Base-by-base conservation (phyloP, 2,888 invertebrate genomes). In the Didymodactylos carnosus region DNA sequence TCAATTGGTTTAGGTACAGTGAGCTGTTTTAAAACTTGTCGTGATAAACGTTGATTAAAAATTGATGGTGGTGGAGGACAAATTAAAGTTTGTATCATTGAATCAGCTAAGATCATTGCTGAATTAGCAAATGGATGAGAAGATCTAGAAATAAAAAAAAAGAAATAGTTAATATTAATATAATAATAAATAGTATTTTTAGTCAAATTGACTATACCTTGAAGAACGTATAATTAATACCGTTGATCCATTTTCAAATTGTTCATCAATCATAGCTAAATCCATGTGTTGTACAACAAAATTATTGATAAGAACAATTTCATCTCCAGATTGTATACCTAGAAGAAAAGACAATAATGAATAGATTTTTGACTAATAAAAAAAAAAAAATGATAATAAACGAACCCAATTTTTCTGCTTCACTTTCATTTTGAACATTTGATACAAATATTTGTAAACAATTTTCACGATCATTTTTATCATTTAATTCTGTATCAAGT, bases 291-390 rank as follows among this genome's bases (percentile, higher is more conserved):
- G 92, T 79, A 95, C 94, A 84, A 94, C 92, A 80, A 94, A 93
- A 78, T 94, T 92, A 87, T 95, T 95, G 86, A 95, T 94, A 84
- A 95, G 93, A 90, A 95, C 92, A 84, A 95, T 94, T 87, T 95
- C 95, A 86, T 95, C 95, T 80, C 94, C 91, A 86, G 93, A 91
- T 85, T 93, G 92, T 83, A 95, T 90, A 82, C 94, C 94, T 94
- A 80, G 13, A 78, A 77, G 75, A 72, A 71, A 46, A 19, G n/a
- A n/a, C n/a, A n/a, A n/a, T n/a, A n/a, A n/a, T n/a, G n/a, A n/a
- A n/a, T n/a, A n/a, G n/a, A n/a, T n/a, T n/a, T n/a, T n/a, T n/a
- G n/a, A n/a, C n/a, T n/a, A n/a, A n/a, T n/a, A n/a, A n/a, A n/a
- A n/a, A n/a, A n/a, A n/a, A n/a, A n/a, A n/a, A n/a, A n/a, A n/a